These are phyloP conservation scores for Caenorhabditis sp. DNA, from an alignment of 2,888 invertebrate genomes.

Conservation along the genomic window DNA sequence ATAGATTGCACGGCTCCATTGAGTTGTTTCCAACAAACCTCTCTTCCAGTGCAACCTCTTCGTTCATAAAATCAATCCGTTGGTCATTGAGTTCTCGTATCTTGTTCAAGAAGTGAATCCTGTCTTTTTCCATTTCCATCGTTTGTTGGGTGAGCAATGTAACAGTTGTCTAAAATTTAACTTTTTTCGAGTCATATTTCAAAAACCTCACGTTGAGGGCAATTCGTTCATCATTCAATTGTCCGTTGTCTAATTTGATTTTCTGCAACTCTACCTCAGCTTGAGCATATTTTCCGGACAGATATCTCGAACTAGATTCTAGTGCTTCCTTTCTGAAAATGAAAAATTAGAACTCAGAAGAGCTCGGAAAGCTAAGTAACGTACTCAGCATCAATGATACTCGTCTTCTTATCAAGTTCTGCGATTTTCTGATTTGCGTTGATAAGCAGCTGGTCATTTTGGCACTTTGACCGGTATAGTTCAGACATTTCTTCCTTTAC, in stretches of 20 bases:
- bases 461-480: constrained; percentile 72
- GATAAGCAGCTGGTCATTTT: constrained; percentile 74
- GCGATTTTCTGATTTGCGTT: constrained; percentile 50
- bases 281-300: constrained; percentile 57
- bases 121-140: constrained; percentile 94
- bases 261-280: constrained; percentile 58
- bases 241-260: constrained; percentile 44
- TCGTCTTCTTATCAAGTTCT: constrained; percentile 40
- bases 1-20: background rate
- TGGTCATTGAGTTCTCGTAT: constrained; percentile 91
- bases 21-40: constrained; percentile 23
- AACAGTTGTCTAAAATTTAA: constrained; percentile 35
- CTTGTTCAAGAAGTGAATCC: constrained; percentile 90
- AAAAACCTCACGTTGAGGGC: constrained; percentile 64
- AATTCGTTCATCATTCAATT: constrained; percentile 70
- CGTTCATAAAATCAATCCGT: constrained; percentile 61
- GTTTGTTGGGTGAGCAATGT: constrained; percentile 86
- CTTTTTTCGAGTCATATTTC: background rate
- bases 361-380: too few relatives aligned
- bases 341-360: too few relatives aligned
- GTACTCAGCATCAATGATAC: constrained; percentile 34
- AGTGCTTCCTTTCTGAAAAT: constrained; percentile 63
- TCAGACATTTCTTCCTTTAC: constrained; percentile 69
- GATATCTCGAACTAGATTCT: constrained; percentile 28
- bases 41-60: constrained; percentile 59